Evolutionary conservation across 2,797 vertebrate species (phyloP).

Genomic region (Acanthiza pusilla): DNA sequence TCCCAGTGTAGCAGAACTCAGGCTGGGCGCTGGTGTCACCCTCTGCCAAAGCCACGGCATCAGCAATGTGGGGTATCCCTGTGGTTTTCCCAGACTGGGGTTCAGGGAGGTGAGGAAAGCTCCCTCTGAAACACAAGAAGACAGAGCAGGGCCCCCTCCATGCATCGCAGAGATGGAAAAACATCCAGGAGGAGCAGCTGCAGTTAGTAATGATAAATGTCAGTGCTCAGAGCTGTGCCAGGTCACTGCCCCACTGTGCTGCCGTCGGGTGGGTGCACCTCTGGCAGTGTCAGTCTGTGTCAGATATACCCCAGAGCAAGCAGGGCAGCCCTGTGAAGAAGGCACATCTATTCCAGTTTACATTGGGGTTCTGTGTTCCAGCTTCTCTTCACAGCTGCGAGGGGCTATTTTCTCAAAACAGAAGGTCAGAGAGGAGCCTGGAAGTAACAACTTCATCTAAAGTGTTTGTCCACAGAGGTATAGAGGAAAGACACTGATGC

Average conservation of each 20-base stretch:
- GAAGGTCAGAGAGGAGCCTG: not conserved
- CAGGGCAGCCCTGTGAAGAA: not conserved
- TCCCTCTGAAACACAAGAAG: not conserved
- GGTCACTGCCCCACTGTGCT: not conserved
- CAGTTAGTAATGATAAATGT: not conserved
- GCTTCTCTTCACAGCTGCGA: not conserved
- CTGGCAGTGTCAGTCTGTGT: not conserved
- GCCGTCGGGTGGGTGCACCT: not conserved
- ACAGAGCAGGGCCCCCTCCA: not conserved
- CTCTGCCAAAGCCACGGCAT: not conserved
- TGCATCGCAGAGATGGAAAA: not conserved
- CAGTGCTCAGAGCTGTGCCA: not conserved
- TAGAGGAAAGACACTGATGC: not conserved
- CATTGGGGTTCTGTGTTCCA: not conserved
- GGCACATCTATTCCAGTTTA: not conserved
- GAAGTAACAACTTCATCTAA: not conserved
- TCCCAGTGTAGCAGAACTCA: not conserved
- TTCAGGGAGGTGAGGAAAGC: not conserved
- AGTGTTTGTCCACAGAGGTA: not conserved
- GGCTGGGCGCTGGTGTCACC: not conserved
- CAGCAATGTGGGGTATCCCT: fast-evolving
- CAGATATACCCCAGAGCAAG: not conserved
- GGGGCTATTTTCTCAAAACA: not conserved
- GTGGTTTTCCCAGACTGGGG: not conserved
- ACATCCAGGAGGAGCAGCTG: not conserved